Evolutionary conservation across 1,140 invertebrate genomes (phyloP), one percentile per base, ranked within the genome.

Genomic region (Littorina saxatilis): DNA sequence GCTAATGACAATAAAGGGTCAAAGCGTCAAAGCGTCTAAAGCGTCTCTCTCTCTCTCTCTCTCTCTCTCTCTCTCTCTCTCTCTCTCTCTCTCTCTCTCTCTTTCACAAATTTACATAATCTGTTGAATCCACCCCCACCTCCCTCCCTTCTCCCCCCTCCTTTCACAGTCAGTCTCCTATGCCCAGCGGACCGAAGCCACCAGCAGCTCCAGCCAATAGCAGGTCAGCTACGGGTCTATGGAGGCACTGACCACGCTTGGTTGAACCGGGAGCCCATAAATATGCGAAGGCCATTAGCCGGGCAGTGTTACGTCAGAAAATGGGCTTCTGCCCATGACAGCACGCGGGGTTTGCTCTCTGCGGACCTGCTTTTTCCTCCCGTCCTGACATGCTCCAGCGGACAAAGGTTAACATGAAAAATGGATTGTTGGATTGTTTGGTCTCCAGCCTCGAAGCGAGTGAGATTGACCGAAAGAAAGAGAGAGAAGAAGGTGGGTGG

Each of bases 351-450:
- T 1, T 20, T 72, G 68, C 37, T 37, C 40, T 27, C 40, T 37
- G 40, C 70, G 40, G 70, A 50, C 20, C 40, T 73, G 70, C 39
- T 13, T 3, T 27, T 47, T 23, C 37, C 35, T 72, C n/a, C n/a
- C n/a, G n/a, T 72, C 68, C 70, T 29, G 70, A 1, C 70, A 73
- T 73, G 70, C 40, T 29, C 70, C 40, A n/a, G 23, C 70, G 40
- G 27, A 73, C 70, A 73, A 73, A 73, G 70, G 70, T 73, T 37
- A 27, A 27, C 70, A 73, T 73, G 70, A 73, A 73, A 73, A 73
- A 73, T 73, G 70, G 70, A 73, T 73, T 73, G 70, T 73, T 7
- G 70, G 39, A 68, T 52, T 52, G 70, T n/a, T 7, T 4, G 20
- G 58, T 23, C 20, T 23, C 27, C 20, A n/a, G n/a, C 58, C 23